Conservation (phyloP, 37 sponge, comb jelly and placozoan species). For the Beroe ovata region DNA sequence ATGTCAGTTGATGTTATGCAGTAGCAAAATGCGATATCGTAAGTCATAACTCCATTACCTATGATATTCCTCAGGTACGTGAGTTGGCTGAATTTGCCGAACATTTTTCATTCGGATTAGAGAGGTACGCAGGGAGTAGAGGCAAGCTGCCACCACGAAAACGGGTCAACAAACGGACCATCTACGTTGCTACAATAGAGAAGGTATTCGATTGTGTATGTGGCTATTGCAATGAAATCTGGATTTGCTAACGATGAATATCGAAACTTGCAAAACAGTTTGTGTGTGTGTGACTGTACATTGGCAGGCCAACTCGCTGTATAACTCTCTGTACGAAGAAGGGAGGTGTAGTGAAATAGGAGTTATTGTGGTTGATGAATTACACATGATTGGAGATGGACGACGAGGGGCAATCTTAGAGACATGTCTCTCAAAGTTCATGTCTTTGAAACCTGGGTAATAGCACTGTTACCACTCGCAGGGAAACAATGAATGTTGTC, state of each 20-base stretch:
- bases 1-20: too few species aligned
- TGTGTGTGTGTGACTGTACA: too few species aligned
- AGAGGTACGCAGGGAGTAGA: slow-evolving; percentile 87
- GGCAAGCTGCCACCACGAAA: slow-evolving; percentile 86
- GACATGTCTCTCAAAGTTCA: slow-evolving; percentile 79
- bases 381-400: slow-evolving; percentile 96
- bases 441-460: slow-evolving; percentile 66
- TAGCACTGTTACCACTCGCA: background rate
- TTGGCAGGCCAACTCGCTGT: slow-evolving; percentile 81
- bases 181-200: slow-evolving; percentile 94
- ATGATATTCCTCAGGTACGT: slow-evolving; percentile 85
- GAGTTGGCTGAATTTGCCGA: slow-evolving; percentile 79
- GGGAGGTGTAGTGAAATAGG: slow-evolving; percentile 74
- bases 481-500: background rate
- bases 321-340: slow-evolving; percentile 81
- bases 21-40: too few species aligned
- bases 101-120: slow-evolving; percentile 79
- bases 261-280: too few species aligned
- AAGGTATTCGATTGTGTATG: slow-evolving; percentile 69
- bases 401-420: slow-evolving; percentile 89
- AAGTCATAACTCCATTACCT: too few species aligned
- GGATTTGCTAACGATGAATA: too few species aligned
- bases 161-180: slow-evolving; percentile 72
- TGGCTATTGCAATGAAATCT: too few species aligned
- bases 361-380: slow-evolving; percentile 87